Base-by-base conservation (phyloP, 37 sponge, comb jelly and placozoan species). In the Theonella swinhoei region DNA sequence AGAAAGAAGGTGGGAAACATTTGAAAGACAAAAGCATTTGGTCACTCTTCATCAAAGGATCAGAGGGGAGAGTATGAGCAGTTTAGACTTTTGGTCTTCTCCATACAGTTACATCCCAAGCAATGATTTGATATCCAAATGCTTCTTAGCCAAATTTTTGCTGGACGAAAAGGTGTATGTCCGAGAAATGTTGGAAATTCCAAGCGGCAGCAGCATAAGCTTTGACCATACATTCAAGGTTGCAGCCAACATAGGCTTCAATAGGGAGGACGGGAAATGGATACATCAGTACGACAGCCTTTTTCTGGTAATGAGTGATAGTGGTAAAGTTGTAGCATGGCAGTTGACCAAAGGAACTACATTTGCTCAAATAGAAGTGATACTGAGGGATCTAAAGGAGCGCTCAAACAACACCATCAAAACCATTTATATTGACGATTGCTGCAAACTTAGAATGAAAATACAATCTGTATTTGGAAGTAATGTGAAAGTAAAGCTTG, bases 211-310 rank as follows among this genome's bases (percentile, higher is more conserved):
- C 2, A 79, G 75, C 66, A 75, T 75, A 22, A 42, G 42, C 23
- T 75, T 83, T 83, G 84, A 83, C 38, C 84, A 83, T 38, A 83
- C 84, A 4, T 83, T 62, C 43, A 85, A 85, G 30, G 74, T 85
- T 39, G 86, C 79, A 60, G 40, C 74, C 0, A 85, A 85, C 38
- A 78, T 85, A 34, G 86, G 86, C 35, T 78, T 36, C 58, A 4
- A 68, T 2, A 25, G 79, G 3, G 7, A 40, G 32, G 86, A 85
- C 31, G 24, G 33, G 2, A 78, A 85, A 58, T 85, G 86, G 86
- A 60, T 78, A 4, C 32, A 31, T 29, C 86, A 85, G 70, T 85
- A 85, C 41, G 63, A 71, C 24, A 58, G 76, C 26, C 25, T 78
- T 29, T 85, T 85, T 25, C 24, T 85, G n/a, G 69, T 85, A 4